Base-by-base conservation (phyloP, 2,888 invertebrate genomes). In the Campoplex capitator region DNA sequence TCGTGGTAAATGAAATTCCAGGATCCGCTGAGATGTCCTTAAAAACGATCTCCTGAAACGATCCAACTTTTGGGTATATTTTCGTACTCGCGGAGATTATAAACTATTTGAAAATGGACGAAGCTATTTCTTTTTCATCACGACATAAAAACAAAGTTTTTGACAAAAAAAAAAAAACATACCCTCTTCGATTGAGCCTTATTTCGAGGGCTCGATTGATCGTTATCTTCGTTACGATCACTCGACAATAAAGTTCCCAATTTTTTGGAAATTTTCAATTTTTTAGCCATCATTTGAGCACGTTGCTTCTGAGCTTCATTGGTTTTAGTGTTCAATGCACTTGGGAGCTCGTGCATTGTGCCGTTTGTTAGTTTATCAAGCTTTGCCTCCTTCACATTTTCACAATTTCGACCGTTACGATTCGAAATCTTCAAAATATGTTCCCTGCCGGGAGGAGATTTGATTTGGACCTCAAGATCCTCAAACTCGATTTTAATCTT, bases 381-480 rank as follows among this genome's bases (percentile, higher is more conserved):
- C n/a, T 58, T 87, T 13, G 83, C 86, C 68, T 81, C 83, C 54
- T 80, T 75, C 7, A 32, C 54, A 28, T 32, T 38, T 23, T 73
- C n/a, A 65, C 56, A 80, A 1, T 51, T 16, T 38, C 77, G 68
- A 58, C 13, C n/a, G 18, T 70, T 58, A 16, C 62, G 38, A n/a
- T 62, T 23, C 1, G 16, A 13, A 18, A 73, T 28, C 13, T n/a
- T 67, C 13, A 70, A 32, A 62, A 70, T 45, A 48, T 38, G 13
- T 35, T 84, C 48, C 28, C 78, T 67, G 32, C 62, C 81, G 0
- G 45, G 51, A 45, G 84, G 78, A 35, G 70, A 68, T 18, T 11
- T 42, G 9, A 87, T 68, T 56, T 70, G 78, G 62, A 87, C 65
- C 23, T 73, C 77, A 16, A 74, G 77, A 67, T 81, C 84, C 16